A percentile compares a stretch with the other conserved stretches of the same genome.
phyloP scores from a whole-genome alignment of 2,113 vertebrate genomes.

The Pedetes capensis region DNA sequence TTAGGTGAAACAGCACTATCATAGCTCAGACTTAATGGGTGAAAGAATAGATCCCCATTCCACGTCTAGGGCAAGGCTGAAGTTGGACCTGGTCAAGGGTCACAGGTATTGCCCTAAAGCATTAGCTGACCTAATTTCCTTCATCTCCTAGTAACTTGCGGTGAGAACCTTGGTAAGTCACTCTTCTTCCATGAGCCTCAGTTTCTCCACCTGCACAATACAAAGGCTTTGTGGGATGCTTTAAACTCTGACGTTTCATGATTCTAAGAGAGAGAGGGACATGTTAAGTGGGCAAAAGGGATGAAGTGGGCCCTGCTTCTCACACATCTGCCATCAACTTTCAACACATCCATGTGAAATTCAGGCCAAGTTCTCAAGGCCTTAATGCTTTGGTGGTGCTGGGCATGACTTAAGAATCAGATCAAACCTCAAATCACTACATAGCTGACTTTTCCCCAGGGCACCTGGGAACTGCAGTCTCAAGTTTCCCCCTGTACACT shows the following conservation, averaged over 20 bases:
- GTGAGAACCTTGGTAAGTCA: neutral
- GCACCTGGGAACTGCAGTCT: neutral
- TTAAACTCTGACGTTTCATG: neutral
- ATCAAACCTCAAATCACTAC: neutral
- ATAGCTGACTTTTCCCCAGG: neutral
- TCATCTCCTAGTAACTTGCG: neutral
- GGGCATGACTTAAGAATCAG: neutral
- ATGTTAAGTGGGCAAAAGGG: neutral
- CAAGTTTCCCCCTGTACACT: neutral
- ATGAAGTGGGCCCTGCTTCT: neutral
- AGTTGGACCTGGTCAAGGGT: neutral
- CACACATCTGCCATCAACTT: neutral
- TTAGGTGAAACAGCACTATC: neutral
- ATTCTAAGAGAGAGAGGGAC: neutral
- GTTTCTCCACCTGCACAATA: neutral
- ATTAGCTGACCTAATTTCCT: neutral
- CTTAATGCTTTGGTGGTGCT: neutral
- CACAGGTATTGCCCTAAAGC: neutral
- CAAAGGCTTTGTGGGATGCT: neutral
- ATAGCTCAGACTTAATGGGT: conserved; percentile 38
- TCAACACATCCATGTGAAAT: neutral
- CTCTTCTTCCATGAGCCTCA: neutral
- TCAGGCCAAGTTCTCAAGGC: neutral
- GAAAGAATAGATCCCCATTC: conserved; percentile 31
- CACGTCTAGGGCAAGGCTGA: neutral